A percentile compares a stretch with the other conserved stretches of the same genome.
phyloP scores from a whole-genome alignment of 1,140 invertebrate genomes.

The Cyclina sinensis region DNA sequence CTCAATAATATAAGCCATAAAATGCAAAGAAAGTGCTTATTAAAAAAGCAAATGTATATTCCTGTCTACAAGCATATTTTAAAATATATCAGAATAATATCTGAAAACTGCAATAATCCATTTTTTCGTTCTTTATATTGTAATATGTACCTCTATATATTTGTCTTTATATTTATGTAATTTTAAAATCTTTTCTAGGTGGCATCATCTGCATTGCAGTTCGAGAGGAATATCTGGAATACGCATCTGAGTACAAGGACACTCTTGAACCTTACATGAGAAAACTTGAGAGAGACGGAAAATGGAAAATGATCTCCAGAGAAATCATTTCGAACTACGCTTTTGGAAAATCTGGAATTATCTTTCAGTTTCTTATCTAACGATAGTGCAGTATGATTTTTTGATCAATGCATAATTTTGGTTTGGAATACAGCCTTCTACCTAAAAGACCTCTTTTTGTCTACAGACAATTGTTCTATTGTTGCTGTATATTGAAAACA shows the following conservation, averaged over 20 bases:
- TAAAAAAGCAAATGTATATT: background rate
- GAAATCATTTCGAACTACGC: constrained; percentile 67
- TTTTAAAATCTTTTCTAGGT: constrained; percentile 66
- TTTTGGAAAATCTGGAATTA: constrained; percentile 54
- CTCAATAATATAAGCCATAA: background rate
- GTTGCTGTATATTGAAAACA: no score
- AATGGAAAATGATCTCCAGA: constrained; percentile 76
- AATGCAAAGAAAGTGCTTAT: background rate
- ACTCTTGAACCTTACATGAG: constrained; percentile 81
- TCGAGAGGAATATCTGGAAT: constrained; percentile 83
- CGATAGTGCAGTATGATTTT: no score
- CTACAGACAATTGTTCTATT: no score
- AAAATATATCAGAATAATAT: no score
- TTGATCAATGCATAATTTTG: no score
- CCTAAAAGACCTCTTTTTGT: no score
- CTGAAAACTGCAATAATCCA: no score
- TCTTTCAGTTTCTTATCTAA: constrained; percentile 4
- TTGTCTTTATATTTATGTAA: no score
- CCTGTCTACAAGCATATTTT: no score
- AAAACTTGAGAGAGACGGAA: constrained; percentile 73
- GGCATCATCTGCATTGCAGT: constrained; percentile 83
- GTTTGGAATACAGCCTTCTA: no score
- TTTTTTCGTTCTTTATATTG: no score
- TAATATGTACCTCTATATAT: no score
- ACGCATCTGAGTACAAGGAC: constrained; percentile 80